Conservation (phyloP, 1,140 invertebrate genomes). For the Halictus rubicundus region DNA sequence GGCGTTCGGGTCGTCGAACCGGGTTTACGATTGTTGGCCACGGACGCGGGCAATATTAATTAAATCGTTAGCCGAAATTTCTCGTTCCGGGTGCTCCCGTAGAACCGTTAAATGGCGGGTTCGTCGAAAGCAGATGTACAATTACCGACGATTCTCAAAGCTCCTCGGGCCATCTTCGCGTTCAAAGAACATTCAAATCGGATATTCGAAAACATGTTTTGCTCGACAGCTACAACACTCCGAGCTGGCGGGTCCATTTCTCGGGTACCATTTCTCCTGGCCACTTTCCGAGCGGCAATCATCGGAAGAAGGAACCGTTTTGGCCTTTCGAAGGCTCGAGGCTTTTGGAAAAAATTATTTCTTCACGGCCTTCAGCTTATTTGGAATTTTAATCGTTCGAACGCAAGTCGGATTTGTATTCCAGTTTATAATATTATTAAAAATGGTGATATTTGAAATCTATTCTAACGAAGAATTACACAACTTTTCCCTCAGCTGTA, state of each 20-base stretch:
- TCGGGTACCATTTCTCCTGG: background rate
- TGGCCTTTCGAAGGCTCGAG: slow-evolving; percentile 33
- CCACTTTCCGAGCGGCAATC: background rate
- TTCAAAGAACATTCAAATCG: background rate
- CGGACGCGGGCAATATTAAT: slow-evolving; percentile 8
- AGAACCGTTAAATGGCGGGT: slow-evolving; percentile 28
- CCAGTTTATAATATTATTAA: too few species aligned
- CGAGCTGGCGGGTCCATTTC: background rate
- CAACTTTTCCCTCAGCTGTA: too few species aligned
- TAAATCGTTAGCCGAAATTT: slow-evolving; percentile 15
- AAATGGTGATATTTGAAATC: too few species aligned
- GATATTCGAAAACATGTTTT: background rate
- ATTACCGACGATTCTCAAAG: slow-evolving; percentile 38
- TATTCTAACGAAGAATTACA: too few species aligned
- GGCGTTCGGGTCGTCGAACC: slow-evolving; percentile 12
- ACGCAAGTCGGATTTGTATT: too few species aligned
- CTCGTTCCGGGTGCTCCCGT: slow-evolving; percentile 12
- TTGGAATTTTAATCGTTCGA: too few species aligned
- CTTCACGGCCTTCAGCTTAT: too few species aligned
- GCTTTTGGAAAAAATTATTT: too few species aligned
- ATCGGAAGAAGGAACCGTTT: background rate
- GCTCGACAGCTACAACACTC: background rate
- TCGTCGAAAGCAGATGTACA: slow-evolving; percentile 2
- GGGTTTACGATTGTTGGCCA: background rate
- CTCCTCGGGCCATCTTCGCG: background rate